phyloP scores from a whole-genome alignment of 2,113 vertebrate species.

The Danionella cerebrum region DNA sequence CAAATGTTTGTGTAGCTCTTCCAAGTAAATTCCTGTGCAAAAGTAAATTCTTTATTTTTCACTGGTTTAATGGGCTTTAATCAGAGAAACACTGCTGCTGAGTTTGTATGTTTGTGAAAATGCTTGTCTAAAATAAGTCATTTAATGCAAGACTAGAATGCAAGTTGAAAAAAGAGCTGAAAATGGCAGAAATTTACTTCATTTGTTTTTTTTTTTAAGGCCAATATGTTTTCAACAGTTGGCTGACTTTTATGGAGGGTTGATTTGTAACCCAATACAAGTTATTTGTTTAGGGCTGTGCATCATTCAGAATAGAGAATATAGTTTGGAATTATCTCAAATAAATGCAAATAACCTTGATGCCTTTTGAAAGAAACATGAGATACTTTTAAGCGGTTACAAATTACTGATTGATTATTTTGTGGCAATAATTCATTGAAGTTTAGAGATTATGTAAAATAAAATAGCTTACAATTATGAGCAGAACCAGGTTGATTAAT shows the following conservation, averaged over 20 bases:
- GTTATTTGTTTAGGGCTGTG: background rate
- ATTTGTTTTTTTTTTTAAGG: background rate
- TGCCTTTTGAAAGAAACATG: too few relatives aligned
- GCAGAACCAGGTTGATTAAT: too few relatives aligned
- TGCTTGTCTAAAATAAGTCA: constrained; percentile 26
- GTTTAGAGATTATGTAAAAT: too few relatives aligned
- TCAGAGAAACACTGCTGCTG: constrained; percentile 7
- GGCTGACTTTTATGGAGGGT: background rate
- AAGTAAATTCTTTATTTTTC: too few relatives aligned
- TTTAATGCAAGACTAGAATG: background rate
- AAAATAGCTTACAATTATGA: too few relatives aligned
- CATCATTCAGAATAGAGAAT: background rate
- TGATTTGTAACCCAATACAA: background rate
- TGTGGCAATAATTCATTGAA: too few relatives aligned
- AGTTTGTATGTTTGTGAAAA: constrained; percentile 18
- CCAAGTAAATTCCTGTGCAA: background rate
- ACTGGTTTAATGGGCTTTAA: background rate
- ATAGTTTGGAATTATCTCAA: too few relatives aligned
- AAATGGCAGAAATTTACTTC: background rate
- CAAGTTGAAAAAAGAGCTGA: background rate
- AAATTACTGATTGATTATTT: too few relatives aligned
- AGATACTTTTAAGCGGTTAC: too few relatives aligned
- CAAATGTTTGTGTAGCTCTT: background rate
- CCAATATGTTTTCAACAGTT: too few relatives aligned
- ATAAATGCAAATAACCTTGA: too few relatives aligned